Base-by-base conservation (phyloP, 2,888 invertebrate genomes). In the Polydrusus pterygomalis region DNA sequence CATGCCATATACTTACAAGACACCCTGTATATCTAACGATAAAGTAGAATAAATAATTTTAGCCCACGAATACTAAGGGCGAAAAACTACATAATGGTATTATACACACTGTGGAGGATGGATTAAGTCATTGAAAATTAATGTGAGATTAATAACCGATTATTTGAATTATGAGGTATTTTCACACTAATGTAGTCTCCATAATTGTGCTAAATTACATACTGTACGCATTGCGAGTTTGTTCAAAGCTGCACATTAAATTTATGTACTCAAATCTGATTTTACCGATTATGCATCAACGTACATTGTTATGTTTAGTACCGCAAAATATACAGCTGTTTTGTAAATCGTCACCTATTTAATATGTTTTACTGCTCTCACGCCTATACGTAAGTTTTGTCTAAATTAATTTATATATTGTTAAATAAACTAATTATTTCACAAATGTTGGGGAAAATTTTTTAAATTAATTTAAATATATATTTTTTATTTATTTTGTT, bases 111-210 rank as follows among this genome's bases (percentile, higher is more conserved):
- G 18, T 40, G 40, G 34, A 17, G 34, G 17, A 38, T 49, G 60
- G 62, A 62, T 70, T 70, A 70, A 70, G 43, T 70, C 47, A 70
- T 70, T 63, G 63, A 20, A 51, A 49, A 70, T 63, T 71, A 71
- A 62, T 63, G 70, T 25, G 25, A 71, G 49, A 73, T 73, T 67
- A 67, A 67, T 73, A 47, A 51, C 68, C 60, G 38, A 65, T 67
- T 58, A 49, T 51, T 34, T 68, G 60, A 67, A 56, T 73, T 67
- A 67, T 60, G 45, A 51, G 60, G 58, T 51, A 73, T 67, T 73
- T 73, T 73, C 73, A 73, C 67, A 73, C 60, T 67, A 72, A 54
- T 65, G 20, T 63, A 58, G 56, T 58, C 34, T 34, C 54, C 49
- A 58, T 72, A 72, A 72, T 72, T 65, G 56, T 15, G 56, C 20